phyloP scores from a whole-genome alignment of 1,140 invertebrate genomes.

The Halyomorpha halys region DNA sequence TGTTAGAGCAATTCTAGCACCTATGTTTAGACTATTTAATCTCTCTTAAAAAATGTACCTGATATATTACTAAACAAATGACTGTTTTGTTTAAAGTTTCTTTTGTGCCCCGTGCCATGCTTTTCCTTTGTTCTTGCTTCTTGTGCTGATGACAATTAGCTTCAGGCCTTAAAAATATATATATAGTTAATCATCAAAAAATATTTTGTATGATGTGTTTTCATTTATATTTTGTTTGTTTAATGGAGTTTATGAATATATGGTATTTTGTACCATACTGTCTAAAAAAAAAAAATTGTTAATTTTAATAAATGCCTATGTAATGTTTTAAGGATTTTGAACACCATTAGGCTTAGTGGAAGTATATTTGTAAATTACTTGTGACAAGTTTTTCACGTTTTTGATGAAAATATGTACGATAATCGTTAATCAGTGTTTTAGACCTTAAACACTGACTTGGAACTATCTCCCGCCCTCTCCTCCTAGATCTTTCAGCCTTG shows the following conservation, averaged over 20 bases:
- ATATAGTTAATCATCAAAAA: background rate
- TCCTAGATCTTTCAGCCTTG: no score
- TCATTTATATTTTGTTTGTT: background rate
- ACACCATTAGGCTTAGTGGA: conserved; percentile 10
- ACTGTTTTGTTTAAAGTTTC: background rate
- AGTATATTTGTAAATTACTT: conserved; percentile 8
- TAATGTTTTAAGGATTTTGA: conserved; percentile 11
- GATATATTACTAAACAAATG: background rate
- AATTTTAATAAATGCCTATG: background rate
- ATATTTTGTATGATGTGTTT: background rate
- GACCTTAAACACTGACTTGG: no score
- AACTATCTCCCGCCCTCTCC: no score
- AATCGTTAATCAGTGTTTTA: no score
- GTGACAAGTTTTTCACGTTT: conserved; percentile 13
- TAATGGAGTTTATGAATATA: background rate
- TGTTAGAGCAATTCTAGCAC: background rate
- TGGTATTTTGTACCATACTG: background rate
- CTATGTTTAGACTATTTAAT: background rate
- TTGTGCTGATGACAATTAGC: background rate
- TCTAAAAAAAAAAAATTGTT: background rate
- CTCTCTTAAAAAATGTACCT: conserved; percentile 9
- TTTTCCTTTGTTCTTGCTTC: background rate
- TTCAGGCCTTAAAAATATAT: background rate
- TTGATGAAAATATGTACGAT: conserved; percentile 6
- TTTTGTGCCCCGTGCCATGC: background rate